Evolutionary conservation across 2,797 vertebrate species (phyloP).

Genomic region (Kryptopterus vitreolus): DNA sequence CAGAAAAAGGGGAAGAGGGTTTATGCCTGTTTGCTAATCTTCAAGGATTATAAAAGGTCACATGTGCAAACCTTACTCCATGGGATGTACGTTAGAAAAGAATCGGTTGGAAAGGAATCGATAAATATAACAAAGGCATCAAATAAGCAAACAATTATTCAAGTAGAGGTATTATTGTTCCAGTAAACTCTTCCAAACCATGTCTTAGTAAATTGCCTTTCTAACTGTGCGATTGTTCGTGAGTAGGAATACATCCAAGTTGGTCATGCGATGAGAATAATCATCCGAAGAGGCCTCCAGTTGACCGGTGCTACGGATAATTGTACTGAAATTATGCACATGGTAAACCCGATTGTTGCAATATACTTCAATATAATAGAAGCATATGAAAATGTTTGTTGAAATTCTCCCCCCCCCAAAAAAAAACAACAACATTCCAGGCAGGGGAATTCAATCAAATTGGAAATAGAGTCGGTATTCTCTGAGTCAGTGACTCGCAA

Average conservation of each 20-base stretch:
- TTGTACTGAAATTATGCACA: constrained; percentile 10
- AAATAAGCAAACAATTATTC: background rate
- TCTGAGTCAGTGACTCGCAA: constrained; percentile 1
- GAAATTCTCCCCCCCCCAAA: constrained; percentile 5
- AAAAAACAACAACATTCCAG: constrained; percentile 2
- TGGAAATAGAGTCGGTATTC: background rate
- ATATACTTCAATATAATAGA: constrained; percentile 21
- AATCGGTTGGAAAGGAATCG: background rate
- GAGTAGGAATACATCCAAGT: background rate
- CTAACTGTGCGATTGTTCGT: background rate
- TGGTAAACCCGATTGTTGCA: background rate
- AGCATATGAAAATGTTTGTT: constrained; percentile 19
- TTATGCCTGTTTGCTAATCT: constrained; percentile 8
- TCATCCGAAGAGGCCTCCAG: constrained; percentile 17
- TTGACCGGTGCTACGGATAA: constrained; percentile 16
- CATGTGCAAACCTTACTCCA: background rate
- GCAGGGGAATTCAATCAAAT: background rate
- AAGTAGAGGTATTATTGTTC: constrained; percentile 45
- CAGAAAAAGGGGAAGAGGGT: background rate
- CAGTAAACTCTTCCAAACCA: background rate
- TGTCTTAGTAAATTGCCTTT: background rate
- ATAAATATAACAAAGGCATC: constrained; percentile 5
- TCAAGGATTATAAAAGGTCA: background rate
- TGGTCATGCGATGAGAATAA: background rate
- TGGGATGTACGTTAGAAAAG: background rate